A percentile compares a stretch with the other conserved stretches of the same genome.
Conservation (phyloP, 1,140 invertebrate genomes). For the Matsumurasca onukii region DNA sequence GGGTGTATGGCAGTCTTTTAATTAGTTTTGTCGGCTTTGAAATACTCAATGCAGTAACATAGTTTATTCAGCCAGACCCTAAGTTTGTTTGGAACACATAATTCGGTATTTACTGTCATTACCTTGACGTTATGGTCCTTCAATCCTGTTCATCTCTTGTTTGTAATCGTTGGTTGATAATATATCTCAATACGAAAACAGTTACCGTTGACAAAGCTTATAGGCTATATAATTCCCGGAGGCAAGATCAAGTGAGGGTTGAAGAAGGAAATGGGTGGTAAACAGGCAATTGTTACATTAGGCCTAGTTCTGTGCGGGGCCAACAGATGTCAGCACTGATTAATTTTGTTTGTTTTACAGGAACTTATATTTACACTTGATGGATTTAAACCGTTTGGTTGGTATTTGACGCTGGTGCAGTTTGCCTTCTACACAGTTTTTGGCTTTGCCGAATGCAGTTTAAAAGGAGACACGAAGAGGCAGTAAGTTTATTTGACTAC, state of each 20-base stretch:
- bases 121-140: no score
- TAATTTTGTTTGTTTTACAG: constrained; percentile 49
- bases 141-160: no score
- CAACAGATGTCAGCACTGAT: not conserved
- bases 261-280: not conserved
- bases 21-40: not conserved
- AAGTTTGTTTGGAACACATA: no score
- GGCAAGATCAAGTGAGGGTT: not conserved
- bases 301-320: constrained; percentile 20
- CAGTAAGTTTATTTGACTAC: constrained; percentile 55
- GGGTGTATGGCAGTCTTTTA: not conserved
- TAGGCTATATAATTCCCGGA: not conserved
- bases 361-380: constrained; percentile 90
- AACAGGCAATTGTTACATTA: not conserved
- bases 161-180: no score
- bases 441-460: constrained; percentile 71
- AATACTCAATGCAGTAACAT: no score
- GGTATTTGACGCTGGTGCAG: constrained; percentile 91
- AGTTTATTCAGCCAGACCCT: no score
- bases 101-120: no score
- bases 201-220: not conserved
- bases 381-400: constrained; percentile 86
- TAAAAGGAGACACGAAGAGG: constrained; percentile 63
- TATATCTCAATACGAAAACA: no score
- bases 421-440: constrained; percentile 85